Evolutionary conservation across 2,888 invertebrate genomes (phyloP).

Genomic region (Malacosoma neustria): DNA sequence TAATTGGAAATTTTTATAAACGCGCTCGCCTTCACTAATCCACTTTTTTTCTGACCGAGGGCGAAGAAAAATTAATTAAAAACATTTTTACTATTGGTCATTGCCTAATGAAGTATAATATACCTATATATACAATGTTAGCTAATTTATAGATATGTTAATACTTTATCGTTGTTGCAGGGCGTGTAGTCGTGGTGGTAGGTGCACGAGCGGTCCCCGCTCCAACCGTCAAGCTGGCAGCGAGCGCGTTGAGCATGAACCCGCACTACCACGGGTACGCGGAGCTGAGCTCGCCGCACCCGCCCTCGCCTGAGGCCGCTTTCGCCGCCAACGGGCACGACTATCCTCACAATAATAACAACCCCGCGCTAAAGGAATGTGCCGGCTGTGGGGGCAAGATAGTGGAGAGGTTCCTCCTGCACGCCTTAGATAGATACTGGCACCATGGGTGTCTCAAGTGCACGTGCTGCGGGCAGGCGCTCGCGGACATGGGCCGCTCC

Average conservation of each 20-base stretch:
- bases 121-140: no score
- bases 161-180: slow-evolving; percentile 31
- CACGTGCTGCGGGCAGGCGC: slow-evolving; percentile 90
- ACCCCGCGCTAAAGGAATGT: slow-evolving; percentile 83
- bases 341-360: slow-evolving; percentile 77
- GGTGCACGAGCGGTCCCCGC: slow-evolving; percentile 67
- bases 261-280: slow-evolving; percentile 91
- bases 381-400: slow-evolving; percentile 95
- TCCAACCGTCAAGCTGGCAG: slow-evolving; percentile 89
- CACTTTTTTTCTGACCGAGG: slow-evolving; percentile 29
- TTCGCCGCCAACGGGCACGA: slow-evolving; percentile 78
- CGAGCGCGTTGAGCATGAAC: slow-evolving; percentile 92
- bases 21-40: slow-evolving; percentile 53
- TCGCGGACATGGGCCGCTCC: slow-evolving; percentile 93
- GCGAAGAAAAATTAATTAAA: slow-evolving; percentile 27
- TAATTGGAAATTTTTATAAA: slow-evolving; percentile 75
- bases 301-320: slow-evolving; percentile 83
- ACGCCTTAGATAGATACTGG: slow-evolving; percentile 96
- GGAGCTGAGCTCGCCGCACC: slow-evolving; percentile 86
- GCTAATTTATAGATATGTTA: no score
- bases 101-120: neutral
- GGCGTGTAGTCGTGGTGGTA: slow-evolving; percentile 71
- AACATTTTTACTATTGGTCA: neutral
- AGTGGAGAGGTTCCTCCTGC: slow-evolving; percentile 91
- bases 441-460: slow-evolving; percentile 97